Base-by-base conservation (phyloP, 2,797 vertebrate genomes). In the Phrynocephalus guinanensis region DNA sequence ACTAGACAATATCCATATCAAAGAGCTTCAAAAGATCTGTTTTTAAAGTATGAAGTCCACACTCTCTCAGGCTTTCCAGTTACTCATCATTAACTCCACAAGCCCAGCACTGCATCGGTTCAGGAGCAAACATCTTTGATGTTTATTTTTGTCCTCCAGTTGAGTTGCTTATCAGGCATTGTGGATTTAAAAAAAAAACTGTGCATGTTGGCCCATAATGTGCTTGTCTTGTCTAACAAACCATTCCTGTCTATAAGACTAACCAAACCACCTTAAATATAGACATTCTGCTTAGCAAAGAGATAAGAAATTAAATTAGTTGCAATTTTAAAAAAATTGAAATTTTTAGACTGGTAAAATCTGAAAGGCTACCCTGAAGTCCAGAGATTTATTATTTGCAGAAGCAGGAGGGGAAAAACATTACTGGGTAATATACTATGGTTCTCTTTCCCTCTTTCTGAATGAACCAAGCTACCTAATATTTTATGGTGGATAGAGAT, bases 251-350 rank as follows among this genome's bases (percentile, higher is more conserved):
- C 9, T 4, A 30, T 16, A 24, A 63, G 15, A 56, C 13, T 18
- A 28, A 38, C 28, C 3, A 6, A 24, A 0, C 30, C 13, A 1
- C 0, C 79, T 0, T 16, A 13, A 0, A 66, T 0, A 2, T 1
- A 13, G 71, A 50, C 0, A 22, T 52, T 79, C 18, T 79, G 13
- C 6, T 0, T 0, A 0, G 6, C 1, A 3, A n/a, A 68, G 10
- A 70, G 22, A 76, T 82, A 28, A 70, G 8, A 10, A 7, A 6
- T 3, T 60, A 10, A 7, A 6, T 3, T 60, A 4, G 0, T 52
- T 70, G 6, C 1, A 1, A 76, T 66, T 11, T 63, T 2, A 73
- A 18, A 33, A 82, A 10, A 30, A 56, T 18, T 9, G 18, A 26
- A n/a, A 13, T 76, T n/a, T 28, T 50, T 76, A 87, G 30, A 20